Evolutionary conservation across 2,113 vertebrate genomes (phyloP).

Genomic region (Nerophis ophidion): DNA sequence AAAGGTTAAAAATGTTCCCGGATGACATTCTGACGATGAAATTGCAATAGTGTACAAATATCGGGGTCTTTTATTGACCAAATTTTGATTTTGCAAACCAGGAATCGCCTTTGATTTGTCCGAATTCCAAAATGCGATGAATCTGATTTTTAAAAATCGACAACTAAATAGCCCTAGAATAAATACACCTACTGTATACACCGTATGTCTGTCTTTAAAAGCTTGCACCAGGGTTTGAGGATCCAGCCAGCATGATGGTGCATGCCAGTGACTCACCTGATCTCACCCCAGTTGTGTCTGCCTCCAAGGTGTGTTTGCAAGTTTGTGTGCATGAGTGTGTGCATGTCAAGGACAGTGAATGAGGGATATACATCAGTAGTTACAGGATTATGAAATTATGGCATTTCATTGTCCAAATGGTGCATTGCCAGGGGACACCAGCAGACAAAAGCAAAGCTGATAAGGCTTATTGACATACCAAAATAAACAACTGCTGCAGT

Average conservation of each 20-base stretch:
- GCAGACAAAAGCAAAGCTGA: background rate
- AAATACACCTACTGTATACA: conserved; percentile 11
- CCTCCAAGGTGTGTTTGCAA: conserved; percentile 42
- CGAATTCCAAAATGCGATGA: no score
- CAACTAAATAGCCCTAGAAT: conserved; percentile 30
- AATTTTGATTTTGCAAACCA: no score
- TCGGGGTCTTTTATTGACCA: no score
- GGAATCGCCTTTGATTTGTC: no score
- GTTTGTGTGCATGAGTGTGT: conserved; percentile 7
- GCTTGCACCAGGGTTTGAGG: conserved; percentile 27
- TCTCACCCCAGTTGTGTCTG: conserved; percentile 23
- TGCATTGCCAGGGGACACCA: background rate
- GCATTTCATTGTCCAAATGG: conserved; percentile 3
- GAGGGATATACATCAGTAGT: conserved; percentile 6
- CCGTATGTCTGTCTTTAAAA: conserved; percentile 12
- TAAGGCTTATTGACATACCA: background rate
- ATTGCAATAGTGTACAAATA: no score
- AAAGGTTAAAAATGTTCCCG: no score
- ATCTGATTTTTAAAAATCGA: no score
- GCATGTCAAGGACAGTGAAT: background rate
- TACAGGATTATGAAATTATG: conserved; percentile 21
- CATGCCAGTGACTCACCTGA: conserved; percentile 70
- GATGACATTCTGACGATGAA: no score
- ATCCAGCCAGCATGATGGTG: conserved; percentile 55
- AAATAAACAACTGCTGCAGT: conserved; percentile 3